These are phyloP conservation scores for Agelas oroides DNA, from an alignment of 37 sponge, comb jelly and placozoan species.

Conservation along the genomic window DNA sequence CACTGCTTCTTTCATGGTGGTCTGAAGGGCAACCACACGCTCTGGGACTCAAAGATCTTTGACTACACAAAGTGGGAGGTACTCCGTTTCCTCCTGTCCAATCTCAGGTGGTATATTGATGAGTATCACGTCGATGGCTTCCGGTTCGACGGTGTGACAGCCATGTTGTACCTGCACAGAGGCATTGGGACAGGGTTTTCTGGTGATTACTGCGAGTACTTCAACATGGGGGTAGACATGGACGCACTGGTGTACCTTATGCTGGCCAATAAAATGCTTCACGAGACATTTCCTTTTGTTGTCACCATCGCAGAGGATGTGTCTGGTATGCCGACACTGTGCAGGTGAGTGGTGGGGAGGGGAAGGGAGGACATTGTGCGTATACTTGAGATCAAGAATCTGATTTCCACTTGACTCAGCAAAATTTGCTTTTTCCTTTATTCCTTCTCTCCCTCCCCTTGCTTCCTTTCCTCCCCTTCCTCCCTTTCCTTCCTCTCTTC, in stretches of 20 bases:
- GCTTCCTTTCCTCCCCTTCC: no score
- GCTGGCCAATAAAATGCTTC: conserved; percentile 94
- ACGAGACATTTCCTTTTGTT: no score
- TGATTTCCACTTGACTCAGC: no score
- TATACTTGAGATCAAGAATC: no score
- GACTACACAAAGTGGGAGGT: conserved; percentile 93
- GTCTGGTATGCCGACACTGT: no score
- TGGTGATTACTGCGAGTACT: conserved; percentile 93
- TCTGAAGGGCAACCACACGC: conserved; percentile 77
- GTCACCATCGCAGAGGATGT: no score
- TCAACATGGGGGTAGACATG: conserved; percentile 76
- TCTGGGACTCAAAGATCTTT: conserved; percentile 97
- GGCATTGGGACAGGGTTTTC: conserved; percentile 88
- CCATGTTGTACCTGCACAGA: conserved; percentile 96
- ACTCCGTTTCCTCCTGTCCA: conserved; percentile 93
- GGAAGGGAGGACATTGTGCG: not conserved
- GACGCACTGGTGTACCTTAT: conserved; percentile 90
- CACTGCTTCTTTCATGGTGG: conserved; percentile 90
- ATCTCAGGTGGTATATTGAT: conserved; percentile 91
- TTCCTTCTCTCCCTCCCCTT: no score
- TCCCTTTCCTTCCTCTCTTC: no score
- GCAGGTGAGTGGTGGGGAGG: not conserved
- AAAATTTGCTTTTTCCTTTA: no score
- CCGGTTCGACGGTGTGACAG: conserved; percentile 97
- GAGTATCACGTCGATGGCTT: conserved; percentile 97